Evolutionary conservation across 2,113 vertebrate genomes (phyloP), one percentile per base, ranked within the genome.

Genomic region (Notothenia coriiceps): DNA sequence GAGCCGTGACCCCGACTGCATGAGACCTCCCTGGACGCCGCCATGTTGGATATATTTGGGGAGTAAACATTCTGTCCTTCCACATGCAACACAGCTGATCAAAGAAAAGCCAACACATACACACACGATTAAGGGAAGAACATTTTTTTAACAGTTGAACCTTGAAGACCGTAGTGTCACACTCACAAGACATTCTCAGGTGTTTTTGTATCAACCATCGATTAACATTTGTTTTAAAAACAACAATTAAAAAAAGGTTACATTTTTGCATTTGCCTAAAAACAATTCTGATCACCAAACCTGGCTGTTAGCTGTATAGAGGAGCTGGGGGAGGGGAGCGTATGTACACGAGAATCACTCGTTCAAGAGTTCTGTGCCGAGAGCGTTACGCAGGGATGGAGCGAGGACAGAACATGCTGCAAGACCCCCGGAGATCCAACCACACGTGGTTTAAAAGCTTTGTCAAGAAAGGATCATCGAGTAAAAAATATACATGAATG

Each of bases 261-360:
- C 82, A 92, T 79, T 77, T 82, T 83, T 86, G 80, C 81, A 86
- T 84, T 90, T 82, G 86, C 67, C 89, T 83, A 80, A 62, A 80
- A 85, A 84, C 77, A 40, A 76, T 71, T 89, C 67, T 79, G 80
- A 84, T 77, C 81, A 83, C 22, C 79, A 82, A 71, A 87, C 63
- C 88, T 50, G 75, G 61, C 82, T 81, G 76, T 61, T 74, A 84
- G 87, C 86, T 64, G 80, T 70, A 74, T 64, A 44, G 79, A 75
- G 59, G 69, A 78, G 83, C 77, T 0, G 25, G 1, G 35, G 5
- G 35, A 6, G 35, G 29, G 60, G 70, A 86, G 86, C 74, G 56
- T 89, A 91, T 90, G 84, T 89, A 88, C 88, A 92, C 63, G 86
- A 70, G 80, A 84, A 80, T 79, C 79, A 14, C 87, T 77, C 73